A percentile compares a stretch with the other conserved stretches of the same genome.
phyloP scores from a whole-genome alignment of 2,797 vertebrate genomes.

The Chiroxiphia lanceolata region DNA sequence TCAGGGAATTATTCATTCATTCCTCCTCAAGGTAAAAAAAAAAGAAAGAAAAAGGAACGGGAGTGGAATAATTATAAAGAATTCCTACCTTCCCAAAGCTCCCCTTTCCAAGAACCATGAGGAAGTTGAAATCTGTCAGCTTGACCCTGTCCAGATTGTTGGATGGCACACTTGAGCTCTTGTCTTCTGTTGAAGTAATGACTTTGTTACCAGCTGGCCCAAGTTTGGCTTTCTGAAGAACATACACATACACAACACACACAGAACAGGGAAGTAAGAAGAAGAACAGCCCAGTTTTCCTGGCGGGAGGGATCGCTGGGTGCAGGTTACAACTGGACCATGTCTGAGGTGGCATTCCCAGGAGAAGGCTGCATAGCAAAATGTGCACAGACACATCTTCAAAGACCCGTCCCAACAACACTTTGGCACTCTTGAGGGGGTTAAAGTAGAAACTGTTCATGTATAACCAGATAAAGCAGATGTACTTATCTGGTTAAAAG shows the following conservation, averaged over 20 bases:
- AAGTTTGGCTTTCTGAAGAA: slow-evolving; percentile 92
- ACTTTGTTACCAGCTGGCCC: slow-evolving; percentile 93
- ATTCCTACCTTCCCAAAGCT: slow-evolving; percentile 95
- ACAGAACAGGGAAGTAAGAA: slow-evolving; percentile 50
- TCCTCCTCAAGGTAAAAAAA: neutral
- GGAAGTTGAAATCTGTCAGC: slow-evolving; percentile 94
- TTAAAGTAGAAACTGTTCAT: neutral
- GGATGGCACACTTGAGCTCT: slow-evolving; percentile 84
- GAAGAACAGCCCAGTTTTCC: neutral
- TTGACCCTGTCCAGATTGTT: slow-evolving; percentile 91
- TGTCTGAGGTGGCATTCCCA: neutral
- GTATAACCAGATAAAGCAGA: slow-evolving; percentile 1
- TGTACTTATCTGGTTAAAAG: neutral
- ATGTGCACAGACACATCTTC: neutral
- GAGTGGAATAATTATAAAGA: neutral
- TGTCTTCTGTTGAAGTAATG: slow-evolving; percentile 89
- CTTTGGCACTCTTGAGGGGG: neutral
- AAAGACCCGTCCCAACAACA: slow-evolving; percentile 32
- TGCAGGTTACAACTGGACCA: neutral
- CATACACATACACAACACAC: slow-evolving; percentile 50
- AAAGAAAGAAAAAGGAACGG: neutral
- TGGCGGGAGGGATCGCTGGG: neutral
- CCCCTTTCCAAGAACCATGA: slow-evolving; percentile 96
- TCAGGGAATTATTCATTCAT: neutral
- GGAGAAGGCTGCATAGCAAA: neutral